These are phyloP conservation scores for Metacarcinus magister DNA, from an alignment of 2,888 invertebrate species.

Conservation along the genomic window DNA sequence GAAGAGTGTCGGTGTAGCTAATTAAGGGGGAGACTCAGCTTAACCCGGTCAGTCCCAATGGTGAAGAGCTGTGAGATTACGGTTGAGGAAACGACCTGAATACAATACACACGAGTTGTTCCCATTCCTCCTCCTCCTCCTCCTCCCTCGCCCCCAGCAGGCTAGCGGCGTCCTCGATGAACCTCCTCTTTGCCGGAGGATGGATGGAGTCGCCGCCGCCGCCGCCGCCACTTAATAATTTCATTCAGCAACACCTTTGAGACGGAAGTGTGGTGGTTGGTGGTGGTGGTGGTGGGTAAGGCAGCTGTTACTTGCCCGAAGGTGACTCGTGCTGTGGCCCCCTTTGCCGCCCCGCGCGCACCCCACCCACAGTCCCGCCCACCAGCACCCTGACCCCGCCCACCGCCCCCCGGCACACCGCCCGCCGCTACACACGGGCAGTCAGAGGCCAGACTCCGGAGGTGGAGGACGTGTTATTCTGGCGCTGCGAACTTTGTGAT, in stretches of 20 bases:
- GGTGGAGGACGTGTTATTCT: neutral
- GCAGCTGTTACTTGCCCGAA: constrained; percentile 26
- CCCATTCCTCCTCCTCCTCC: neutral
- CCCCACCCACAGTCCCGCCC: constrained; percentile 26
- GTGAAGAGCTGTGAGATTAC: neutral
- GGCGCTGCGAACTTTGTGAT: neutral
- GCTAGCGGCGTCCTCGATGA: neutral
- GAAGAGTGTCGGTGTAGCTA: neutral
- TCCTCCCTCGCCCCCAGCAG: neutral
- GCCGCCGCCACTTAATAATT: constrained; percentile 15
- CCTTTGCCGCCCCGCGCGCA: constrained; percentile 11
- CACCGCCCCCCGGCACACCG: constrained; percentile 3
- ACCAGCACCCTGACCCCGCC: neutral
- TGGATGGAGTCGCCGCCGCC: neutral
- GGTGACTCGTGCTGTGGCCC: constrained; percentile 26
- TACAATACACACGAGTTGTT: neutral
- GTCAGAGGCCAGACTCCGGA: constrained; percentile 26
- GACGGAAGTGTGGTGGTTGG: constrained; percentile 8
- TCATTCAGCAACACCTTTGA: constrained; percentile 14
- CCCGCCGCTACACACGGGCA: constrained; percentile 3
- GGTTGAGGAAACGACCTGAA: neutral
- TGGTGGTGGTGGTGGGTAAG: neutral
- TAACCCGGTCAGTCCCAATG: neutral
- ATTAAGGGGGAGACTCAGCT: neutral
- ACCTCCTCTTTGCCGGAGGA: neutral